These are phyloP conservation scores for Tympanuchus pallidicinctus DNA, from an alignment of 2,113 vertebrate genomes.

Conservation along the genomic window DNA sequence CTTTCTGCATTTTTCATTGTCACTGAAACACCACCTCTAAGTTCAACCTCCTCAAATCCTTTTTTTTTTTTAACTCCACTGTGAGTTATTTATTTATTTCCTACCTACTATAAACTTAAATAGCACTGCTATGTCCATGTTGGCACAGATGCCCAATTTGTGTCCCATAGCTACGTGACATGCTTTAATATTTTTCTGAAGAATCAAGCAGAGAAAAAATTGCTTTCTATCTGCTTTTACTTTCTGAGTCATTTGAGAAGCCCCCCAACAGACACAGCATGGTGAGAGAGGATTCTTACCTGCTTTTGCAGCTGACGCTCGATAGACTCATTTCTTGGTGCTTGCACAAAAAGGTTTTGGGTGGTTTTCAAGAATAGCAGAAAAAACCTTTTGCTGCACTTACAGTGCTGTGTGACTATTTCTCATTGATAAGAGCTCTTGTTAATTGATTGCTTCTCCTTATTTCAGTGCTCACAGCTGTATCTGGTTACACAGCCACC, in stretches of 20 bases:
- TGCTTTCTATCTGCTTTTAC: conserved; percentile 53
- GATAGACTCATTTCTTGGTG: conserved; percentile 22
- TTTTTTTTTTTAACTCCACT: neutral
- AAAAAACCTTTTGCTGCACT: conserved; percentile 61
- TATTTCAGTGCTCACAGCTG: neutral
- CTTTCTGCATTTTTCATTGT: conserved; percentile 64
- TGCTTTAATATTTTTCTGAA: conserved; percentile 5
- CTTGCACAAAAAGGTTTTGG: conserved; percentile 29
- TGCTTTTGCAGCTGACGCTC: conserved; percentile 59
- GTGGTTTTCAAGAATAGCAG: conserved; percentile 64
- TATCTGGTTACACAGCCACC: neutral
- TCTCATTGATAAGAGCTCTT: conserved; percentile 25
- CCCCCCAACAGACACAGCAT: conserved; percentile 46
- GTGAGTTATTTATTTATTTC: conserved; percentile 17
- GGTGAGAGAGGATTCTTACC: conserved; percentile 51
- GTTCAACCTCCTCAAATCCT: conserved; percentile 45
- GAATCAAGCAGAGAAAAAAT: conserved; percentile 56
- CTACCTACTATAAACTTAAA: neutral
- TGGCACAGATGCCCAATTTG: conserved; percentile 1
- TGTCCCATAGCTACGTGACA: neutral
- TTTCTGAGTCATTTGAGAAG: conserved; percentile 71
- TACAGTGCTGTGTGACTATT: conserved; percentile 45
- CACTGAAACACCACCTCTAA: conserved; percentile 45
- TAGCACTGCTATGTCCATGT: neutral
- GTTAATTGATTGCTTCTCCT: conserved; percentile 46